These are phyloP conservation scores for Neosilurus hyrtlii DNA, from an alignment of 2,797 vertebrate genomes.

Conservation along the genomic window DNA sequence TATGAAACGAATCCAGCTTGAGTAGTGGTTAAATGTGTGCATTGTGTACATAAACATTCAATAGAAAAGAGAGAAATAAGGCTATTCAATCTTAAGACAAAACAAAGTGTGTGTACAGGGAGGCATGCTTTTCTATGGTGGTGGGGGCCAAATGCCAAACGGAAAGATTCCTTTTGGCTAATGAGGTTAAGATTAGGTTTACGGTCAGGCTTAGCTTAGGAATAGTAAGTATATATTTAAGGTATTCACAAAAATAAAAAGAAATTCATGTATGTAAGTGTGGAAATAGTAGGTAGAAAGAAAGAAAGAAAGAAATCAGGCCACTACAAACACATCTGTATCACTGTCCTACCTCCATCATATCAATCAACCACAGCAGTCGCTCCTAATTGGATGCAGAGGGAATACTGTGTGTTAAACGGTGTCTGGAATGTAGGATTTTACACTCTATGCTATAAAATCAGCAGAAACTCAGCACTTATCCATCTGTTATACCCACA, in stretches of 20 bases:
- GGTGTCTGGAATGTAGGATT: conserved; percentile 28
- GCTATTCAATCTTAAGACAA: background rate
- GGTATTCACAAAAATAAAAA: background rate
- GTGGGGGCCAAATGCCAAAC: background rate
- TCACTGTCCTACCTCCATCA: conserved; percentile 92
- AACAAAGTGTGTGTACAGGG: background rate
- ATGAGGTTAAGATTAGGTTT: background rate
- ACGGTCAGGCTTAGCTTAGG: background rate
- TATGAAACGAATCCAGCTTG: conserved; percentile 11
- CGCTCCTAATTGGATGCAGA: conserved; percentile 75
- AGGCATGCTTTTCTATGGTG: background rate
- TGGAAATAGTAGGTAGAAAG: background rate
- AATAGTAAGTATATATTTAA: background rate
- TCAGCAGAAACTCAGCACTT: conserved; percentile 28
- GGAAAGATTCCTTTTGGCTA: background rate
- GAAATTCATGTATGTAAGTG: background rate
- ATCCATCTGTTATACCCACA: conserved; percentile 36
- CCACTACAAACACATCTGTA: conserved; percentile 32
- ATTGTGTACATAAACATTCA: background rate
- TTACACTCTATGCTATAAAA: conserved; percentile 32
- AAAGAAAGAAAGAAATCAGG: conserved; percentile 21
- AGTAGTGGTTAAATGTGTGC: background rate
- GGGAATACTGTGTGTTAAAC: conserved; percentile 49
- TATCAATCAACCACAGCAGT: conserved; percentile 97
- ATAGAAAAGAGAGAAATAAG: background rate